phyloP scores from a whole-genome alignment of 2,888 invertebrate species.

The Apantesis nais region DNA sequence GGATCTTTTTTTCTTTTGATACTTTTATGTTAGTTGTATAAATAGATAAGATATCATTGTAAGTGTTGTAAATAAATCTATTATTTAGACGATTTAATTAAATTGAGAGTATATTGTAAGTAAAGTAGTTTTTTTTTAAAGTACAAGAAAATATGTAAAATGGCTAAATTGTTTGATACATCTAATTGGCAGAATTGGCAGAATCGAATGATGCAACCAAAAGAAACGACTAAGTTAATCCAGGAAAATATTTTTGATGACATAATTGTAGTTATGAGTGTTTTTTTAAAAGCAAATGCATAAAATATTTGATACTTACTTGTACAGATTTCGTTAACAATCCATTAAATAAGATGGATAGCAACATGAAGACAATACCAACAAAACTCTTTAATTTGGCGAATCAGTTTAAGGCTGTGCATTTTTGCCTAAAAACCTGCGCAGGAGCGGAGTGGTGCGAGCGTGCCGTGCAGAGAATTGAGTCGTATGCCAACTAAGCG shows the following conservation, averaged over 20 bases:
- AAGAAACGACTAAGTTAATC: background rate
- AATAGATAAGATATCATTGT: too few relatives aligned
- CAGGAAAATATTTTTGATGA: background rate
- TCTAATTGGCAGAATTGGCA: background rate
- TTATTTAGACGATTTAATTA: background rate
- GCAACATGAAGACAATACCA: background rate
- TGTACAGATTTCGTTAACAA: background rate
- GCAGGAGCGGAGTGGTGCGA: slow-evolving; percentile 61
- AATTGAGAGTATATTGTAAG: background rate
- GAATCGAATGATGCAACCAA: background rate
- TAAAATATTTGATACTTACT: background rate
- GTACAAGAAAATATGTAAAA: too few relatives aligned
- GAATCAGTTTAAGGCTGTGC: slow-evolving; percentile 63
- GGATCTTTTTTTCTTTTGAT: too few relatives aligned
- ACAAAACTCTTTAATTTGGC: slow-evolving; percentile 37
- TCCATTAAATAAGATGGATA: background rate
- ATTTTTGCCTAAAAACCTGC: slow-evolving; percentile 59
- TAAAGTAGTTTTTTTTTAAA: too few relatives aligned
- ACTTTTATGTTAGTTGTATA: too few relatives aligned
- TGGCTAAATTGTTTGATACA: background rate
- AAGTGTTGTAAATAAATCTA: too few relatives aligned
- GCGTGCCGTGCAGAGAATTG: slow-evolving; percentile 41
- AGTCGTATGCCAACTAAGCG: slow-evolving; percentile 28
- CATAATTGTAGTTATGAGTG: background rate
- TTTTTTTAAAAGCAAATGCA: background rate